phyloP scores from a whole-genome alignment of 2,888 invertebrate genomes.

The Eudemis profundana region DNA sequence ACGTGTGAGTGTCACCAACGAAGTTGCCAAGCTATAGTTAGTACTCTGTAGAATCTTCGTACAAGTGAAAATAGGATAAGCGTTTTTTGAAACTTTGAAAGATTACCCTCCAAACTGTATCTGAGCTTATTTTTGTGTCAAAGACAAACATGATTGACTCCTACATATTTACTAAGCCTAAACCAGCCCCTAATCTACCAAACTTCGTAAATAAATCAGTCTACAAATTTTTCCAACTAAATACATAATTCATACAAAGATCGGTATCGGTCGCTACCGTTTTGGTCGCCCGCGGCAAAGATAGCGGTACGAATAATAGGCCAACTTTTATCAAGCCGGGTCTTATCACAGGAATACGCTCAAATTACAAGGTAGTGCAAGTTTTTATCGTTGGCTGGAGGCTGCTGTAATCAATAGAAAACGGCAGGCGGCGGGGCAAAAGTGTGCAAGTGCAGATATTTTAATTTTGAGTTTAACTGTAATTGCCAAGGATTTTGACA shows the following conservation, averaged over 20 bases:
- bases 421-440: slow-evolving; percentile 48
- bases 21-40: too few relatives aligned
- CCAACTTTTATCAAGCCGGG: slow-evolving; percentile 71
- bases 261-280: slow-evolving; percentile 52
- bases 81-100: too few relatives aligned
- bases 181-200: slow-evolving; percentile 9
- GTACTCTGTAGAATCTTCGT: too few relatives aligned
- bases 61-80: too few relatives aligned
- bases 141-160: neutral
- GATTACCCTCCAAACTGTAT: too few relatives aligned
- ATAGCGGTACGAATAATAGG: slow-evolving; percentile 71
- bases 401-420: slow-evolving; percentile 68
- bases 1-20: too few relatives aligned
- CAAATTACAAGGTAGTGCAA: slow-evolving; percentile 53
- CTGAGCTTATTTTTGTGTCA: too few relatives aligned
- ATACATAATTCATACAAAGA: slow-evolving; percentile 76
- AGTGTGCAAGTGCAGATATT: slow-evolving; percentile 18
- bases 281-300: slow-evolving; percentile 55
- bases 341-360: slow-evolving; percentile 40
- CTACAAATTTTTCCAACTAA: slow-evolving; percentile 67
- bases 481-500: neutral
- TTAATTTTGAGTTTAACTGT: neutral
- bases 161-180: neutral
- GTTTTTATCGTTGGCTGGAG: slow-evolving; percentile 71
- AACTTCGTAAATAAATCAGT: slow-evolving; percentile 61